Base-by-base conservation (phyloP, 2,797 vertebrate species). In the Bradypodion ventrale region DNA sequence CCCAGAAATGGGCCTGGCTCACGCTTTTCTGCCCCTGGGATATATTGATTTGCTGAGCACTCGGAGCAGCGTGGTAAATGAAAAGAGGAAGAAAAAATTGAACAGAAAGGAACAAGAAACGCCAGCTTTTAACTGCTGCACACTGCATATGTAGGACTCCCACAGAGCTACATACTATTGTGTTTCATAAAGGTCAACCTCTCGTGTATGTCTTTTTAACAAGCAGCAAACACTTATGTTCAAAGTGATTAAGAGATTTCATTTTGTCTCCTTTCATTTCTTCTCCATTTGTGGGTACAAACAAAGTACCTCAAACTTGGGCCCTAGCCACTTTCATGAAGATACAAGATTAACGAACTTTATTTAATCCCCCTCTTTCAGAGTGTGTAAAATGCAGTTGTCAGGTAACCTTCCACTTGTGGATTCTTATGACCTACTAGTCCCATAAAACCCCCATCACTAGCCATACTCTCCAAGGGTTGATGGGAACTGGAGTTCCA, bases 251-350 rank as follows among this genome's bases (percentile, higher is more conserved):
- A 79, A 80, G 85, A 85, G 84, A 82, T 85, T 90, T 87, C 63
- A 72, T 77, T 89, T 87, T 85, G 80, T 40, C n/a, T 25, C 21
- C 19, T 1, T 56, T 21, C 52, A 19, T 19, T 2, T 56, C 52
- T 19, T 56, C 74, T 87, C 86, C 63, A 49, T 88, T 90, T 78
- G 83, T 78, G 70, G 75, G 86, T 89, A 83, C 87, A 90, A 89
- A 85, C 59, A 82, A 70, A 78, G 70, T 75, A 89, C 59, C 21
- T 78, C 68, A 44, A 88, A 76, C 75, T 79, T 87, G 77, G n/a
- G 84, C 85, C 72, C 42, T 75, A 86, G 83, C 46, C 80, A 82
- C 75, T 88, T 85, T 72, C 81, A 82, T 76, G 87, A 68, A 89
- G 80, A 85, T 74, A 78, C 91, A 89, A 76, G 85, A 80, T 88